phyloP scores from a whole-genome alignment of 2,888 invertebrate genomes.

The Perizoma affinitatum region DNA sequence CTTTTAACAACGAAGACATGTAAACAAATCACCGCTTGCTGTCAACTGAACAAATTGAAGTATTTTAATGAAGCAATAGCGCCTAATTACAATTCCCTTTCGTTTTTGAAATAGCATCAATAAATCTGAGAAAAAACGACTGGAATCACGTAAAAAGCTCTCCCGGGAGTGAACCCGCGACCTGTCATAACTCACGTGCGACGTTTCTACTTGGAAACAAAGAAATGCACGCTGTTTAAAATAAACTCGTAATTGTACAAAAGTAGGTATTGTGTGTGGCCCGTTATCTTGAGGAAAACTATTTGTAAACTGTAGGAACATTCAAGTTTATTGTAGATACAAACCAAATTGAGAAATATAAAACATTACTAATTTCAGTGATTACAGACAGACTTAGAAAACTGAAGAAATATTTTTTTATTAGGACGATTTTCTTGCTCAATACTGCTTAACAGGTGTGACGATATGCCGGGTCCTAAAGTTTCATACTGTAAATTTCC shows the following conservation, averaged over 20 bases:
- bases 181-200: constrained; percentile 36
- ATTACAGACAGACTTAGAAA: no score
- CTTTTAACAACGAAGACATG: constrained; percentile 51
- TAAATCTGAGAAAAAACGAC: constrained; percentile 57
- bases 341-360: no score
- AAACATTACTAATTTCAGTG: no score
- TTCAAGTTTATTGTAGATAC: no score
- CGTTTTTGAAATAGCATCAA: constrained; percentile 55
- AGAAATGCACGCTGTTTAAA: constrained; percentile 12
- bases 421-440: no score
- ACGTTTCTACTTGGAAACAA: constrained; percentile 13
- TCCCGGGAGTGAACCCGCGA: constrained; percentile 40
- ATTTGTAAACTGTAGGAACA: background rate
- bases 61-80: constrained; percentile 77
- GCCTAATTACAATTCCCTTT: constrained; percentile 69
- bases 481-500: no score
- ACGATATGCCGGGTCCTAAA: no score
- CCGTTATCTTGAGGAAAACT: constrained; percentile 15
- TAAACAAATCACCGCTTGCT: constrained; percentile 69
- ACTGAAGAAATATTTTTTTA: no score
- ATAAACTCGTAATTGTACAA: constrained; percentile 7
- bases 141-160: constrained; percentile 60
- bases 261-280: background rate
- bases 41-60: constrained; percentile 69
- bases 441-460: no score